Percentiles rank a stretch among this genome's conserved stretches.
Evolutionary conservation across 2,113 vertebrate species (phyloP).

Genomic region (human): GRCh38 chr9:121276001-121276500

Average conservation of each 20-base stretch:
- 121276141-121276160: not conserved
- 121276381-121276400: not conserved
- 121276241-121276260: not conserved
- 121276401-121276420: not conserved
- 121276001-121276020: not conserved
- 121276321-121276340: not conserved
- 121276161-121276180: not conserved
- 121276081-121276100: not conserved
- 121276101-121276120: not conserved
- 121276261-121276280: not conserved
- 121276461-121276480: not conserved
- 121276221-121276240: not conserved
- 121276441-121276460: not conserved
- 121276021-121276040: not conserved
- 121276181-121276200: not conserved
- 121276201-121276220: not conserved
- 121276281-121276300: not conserved
- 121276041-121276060: not conserved
- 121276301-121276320: not conserved
- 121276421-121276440: not conserved
- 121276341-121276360: not conserved
- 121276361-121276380: not conserved
- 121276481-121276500: not conserved
- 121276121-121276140: not conserved
- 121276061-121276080: not conserved